Evolutionary conservation across 2,888 invertebrate genomes (phyloP), one percentile per base, ranked within the genome.

Genomic region (Hemicrepidius hirtus): DNA sequence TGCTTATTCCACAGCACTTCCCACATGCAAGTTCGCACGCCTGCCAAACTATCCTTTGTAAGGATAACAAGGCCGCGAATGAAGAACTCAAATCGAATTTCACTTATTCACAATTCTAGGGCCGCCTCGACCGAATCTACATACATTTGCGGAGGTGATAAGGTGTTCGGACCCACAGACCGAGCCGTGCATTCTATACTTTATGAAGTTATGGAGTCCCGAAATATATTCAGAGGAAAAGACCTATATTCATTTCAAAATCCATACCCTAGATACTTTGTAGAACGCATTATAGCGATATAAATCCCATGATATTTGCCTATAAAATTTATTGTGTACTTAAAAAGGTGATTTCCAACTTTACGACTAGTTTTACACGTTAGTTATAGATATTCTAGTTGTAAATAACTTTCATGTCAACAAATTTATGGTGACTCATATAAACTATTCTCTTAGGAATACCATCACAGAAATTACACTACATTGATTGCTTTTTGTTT

Each of bases 51-150:
- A 84, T 83, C 83, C 84, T 84, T 84, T 85, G 84, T 84, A 78
- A 77, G 78, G 82, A 81, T 85, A 85, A 85, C 84, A 84, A 85
- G 84, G 80, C 80, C 71, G 76, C 77, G 82, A 82, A 83, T 82
- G 85, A 85, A 85, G 84, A 84, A 84, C 83, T 83, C 81, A 84
- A 85, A 85, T 85, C 85, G 83, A 85, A 85, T 85, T 85, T 84
- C 83, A 81, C 82, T 82, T 84, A 84, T 82, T 84, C 83, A 82
- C 82, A 82, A 83, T 82, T 83, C 82, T 76, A 73, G 75, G 81
- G 78, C 80, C 78, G 82, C 81, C 80, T 78, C 80, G 75, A 80
- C 75, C 77, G 74, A 85, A 85, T 85, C 84, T 85, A 84, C 85
- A 85, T 85, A 85, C 80, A 85, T 85, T 85, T 85, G 82, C 79